Percentiles rank a stretch among this genome's conserved stretches.
These are phyloP conservation scores for Vanessa cardui DNA, from an alignment of 2,888 invertebrate genomes.

Conservation along the genomic window DNA sequence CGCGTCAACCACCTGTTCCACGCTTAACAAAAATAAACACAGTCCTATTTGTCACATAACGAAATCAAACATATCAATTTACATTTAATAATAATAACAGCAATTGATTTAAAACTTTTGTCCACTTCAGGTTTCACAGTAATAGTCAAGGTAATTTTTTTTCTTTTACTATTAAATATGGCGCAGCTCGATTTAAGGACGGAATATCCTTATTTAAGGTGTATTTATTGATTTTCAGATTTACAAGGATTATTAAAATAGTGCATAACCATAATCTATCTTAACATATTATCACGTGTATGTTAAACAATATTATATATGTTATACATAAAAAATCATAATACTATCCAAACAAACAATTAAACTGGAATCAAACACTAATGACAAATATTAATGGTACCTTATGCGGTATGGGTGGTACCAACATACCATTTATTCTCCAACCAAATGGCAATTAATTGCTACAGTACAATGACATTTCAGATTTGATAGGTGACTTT, in stretches of 20 bases:
- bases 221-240: background rate
- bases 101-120: slow-evolving; percentile 10
- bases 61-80: background rate
- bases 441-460: no score
- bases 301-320: no score
- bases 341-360: no score
- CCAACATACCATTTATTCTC: no score
- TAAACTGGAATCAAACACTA: no score
- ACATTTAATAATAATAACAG: background rate
- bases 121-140: background rate
- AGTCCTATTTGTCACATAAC: background rate
- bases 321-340: no score
- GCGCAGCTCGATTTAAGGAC: slow-evolving; percentile 14
- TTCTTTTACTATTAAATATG: slow-evolving; percentile 12
- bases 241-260: background rate
- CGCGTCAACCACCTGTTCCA: slow-evolving; percentile 43
- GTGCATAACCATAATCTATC: no score
- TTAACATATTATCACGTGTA: no score
- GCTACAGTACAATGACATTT: no score
- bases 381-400: no score
- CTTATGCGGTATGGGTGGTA: no score
- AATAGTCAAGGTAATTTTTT: slow-evolving; percentile 13
- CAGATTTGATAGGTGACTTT: no score
- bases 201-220: background rate
- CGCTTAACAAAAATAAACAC: slow-evolving; percentile 26